phyloP scores from a whole-genome alignment of 2,888 invertebrate species.

The Cordilura impudica region DNA sequence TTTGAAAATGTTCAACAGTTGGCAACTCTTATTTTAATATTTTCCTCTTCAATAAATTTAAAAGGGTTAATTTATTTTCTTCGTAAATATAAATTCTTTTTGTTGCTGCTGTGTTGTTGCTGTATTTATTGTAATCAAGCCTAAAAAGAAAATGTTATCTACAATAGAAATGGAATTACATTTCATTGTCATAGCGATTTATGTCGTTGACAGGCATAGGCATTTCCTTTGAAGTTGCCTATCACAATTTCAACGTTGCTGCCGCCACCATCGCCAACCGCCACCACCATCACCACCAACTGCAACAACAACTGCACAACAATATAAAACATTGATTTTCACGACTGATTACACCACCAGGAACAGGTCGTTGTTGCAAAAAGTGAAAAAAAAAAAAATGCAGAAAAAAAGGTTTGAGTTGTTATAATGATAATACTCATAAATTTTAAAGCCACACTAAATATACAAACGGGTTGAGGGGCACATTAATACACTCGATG shows the following conservation, averaged over 20 bases:
- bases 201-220: slow-evolving; percentile 76
- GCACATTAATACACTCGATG: background rate
- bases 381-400: background rate
- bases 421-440: slow-evolving; percentile 58
- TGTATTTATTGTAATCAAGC: slow-evolving; percentile 54
- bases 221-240: slow-evolving; percentile 75
- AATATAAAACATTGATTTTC: slow-evolving; percentile 63
- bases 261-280: slow-evolving; percentile 21
- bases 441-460: slow-evolving; percentile 46
- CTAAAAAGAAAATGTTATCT: slow-evolving; percentile 62
- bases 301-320: slow-evolving; percentile 23
- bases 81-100: slow-evolving; percentile 30
- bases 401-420: slow-evolving; percentile 44
- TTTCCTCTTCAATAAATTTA: background rate
- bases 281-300: slow-evolving; percentile 2
- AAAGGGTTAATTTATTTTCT: slow-evolving; percentile 56
- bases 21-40: background rate
- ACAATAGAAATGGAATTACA: slow-evolving; percentile 62
- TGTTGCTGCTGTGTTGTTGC: background rate
- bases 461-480: slow-evolving; percentile 8
- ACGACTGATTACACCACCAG: slow-evolving; percentile 67
- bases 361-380: slow-evolving; percentile 60
- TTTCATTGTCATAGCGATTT: slow-evolving; percentile 73
- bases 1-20: background rate
- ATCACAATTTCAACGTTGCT: slow-evolving; percentile 54